These are phyloP conservation scores for Brachionus asplanchnoidis DNA, from an alignment of 1,140 invertebrate genomes.

Conservation along the genomic window DNA sequence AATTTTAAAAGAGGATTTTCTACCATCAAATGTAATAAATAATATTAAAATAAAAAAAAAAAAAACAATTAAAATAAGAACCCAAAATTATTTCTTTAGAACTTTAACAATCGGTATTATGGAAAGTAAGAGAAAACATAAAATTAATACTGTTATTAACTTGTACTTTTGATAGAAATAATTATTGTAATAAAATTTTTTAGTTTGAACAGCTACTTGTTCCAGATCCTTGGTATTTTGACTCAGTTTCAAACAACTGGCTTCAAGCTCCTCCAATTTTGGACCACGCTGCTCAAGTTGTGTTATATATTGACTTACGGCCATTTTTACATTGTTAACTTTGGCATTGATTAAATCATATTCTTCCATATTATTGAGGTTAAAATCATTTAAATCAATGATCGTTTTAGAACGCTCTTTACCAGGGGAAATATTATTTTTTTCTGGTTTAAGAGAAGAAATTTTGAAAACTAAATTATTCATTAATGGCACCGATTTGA, in stretches of 20 bases:
- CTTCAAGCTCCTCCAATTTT: background rate
- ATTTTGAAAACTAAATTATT: background rate
- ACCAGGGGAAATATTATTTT: background rate
- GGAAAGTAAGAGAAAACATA: background rate
- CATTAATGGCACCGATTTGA: background rate
- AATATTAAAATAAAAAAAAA: background rate
- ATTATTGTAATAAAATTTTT: background rate
- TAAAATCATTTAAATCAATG: background rate
- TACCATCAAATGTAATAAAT: background rate
- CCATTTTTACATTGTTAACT: conserved; percentile 2
- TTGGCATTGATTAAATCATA: background rate
- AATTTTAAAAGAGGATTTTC: background rate
- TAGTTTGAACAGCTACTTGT: background rate
- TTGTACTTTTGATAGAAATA: background rate
- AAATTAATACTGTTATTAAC: background rate
- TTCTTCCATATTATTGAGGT: background rate
- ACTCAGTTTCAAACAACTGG: background rate
- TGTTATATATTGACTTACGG: background rate
- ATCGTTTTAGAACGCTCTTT: background rate
- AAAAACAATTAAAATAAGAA: background rate
- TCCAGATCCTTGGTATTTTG: conserved; percentile 27
- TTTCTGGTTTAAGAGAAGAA: background rate
- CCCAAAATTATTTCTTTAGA: background rate
- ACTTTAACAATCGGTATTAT: background rate
- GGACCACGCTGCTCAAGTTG: conserved; percentile 2